Percentiles rank a stretch among this genome's conserved stretches.
phyloP scores from a whole-genome alignment of 2,888 invertebrate genomes.

The Monopis laevigella region DNA sequence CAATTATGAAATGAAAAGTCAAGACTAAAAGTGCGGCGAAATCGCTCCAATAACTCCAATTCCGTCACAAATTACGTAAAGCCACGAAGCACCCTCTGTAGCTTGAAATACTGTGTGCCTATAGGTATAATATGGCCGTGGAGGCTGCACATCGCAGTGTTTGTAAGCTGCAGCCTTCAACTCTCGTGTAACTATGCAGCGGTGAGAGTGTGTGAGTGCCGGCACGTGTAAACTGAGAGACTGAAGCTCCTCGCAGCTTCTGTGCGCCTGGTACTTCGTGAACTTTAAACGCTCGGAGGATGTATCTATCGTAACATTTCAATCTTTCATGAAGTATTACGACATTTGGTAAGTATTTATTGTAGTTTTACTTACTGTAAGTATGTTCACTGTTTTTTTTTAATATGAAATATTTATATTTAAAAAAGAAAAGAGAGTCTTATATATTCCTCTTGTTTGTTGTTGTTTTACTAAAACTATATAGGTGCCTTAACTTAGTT shows the following conservation, averaged over 20 bases:
- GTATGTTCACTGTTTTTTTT: no score
- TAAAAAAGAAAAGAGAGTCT: no score
- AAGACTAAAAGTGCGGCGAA: not conserved
- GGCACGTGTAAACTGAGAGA: conserved; percentile 48
- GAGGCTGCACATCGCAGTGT: conserved; percentile 1
- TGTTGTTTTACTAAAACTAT: no score
- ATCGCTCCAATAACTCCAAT: conserved; percentile 29
- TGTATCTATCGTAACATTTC: no score
- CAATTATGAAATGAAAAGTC: no score
- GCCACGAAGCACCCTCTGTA: conserved; percentile 40
- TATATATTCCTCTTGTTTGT: no score
- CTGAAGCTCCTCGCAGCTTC: conserved; percentile 23
- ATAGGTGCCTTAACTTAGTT: no score
- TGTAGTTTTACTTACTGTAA: no score
- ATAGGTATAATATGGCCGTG: not conserved
- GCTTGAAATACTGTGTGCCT: not conserved
- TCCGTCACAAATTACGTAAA: conserved; percentile 55
- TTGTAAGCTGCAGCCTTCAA: conserved; percentile 6
- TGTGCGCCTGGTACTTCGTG: conserved; percentile 42
- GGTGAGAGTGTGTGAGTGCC: conserved; percentile 29
- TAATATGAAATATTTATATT: no score
- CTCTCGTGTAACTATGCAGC: conserved; percentile 20
- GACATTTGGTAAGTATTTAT: no score
- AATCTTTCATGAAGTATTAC: no score
- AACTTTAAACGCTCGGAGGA: conserved; percentile 25